Percentiles rank a stretch among this genome's conserved stretches.
Evolutionary conservation across 2,113 vertebrate species (phyloP).

Genomic region (Sus scrofa): T2T-Sscrofa CM000812.6:244735501-244736000

Average conservation of each 20-base stretch:
- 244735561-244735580: not conserved
- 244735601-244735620: not conserved
- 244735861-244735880: not conserved
- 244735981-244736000: not conserved
- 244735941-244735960: slow-evolving; percentile 33
- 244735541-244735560: not conserved
- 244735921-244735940: not conserved
- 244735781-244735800: not conserved
- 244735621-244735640: not conserved
- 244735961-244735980: not conserved
- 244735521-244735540: not conserved
- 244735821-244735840: not conserved
- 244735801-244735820: no score
- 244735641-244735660: not conserved
- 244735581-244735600: not conserved
- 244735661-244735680: not conserved
- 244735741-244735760: not conserved
- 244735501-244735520: not conserved
- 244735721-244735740: not conserved
- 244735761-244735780: not conserved
- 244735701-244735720: not conserved
- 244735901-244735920: not conserved
- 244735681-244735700: not conserved
- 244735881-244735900: not conserved
- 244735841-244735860: not conserved